phyloP scores from a whole-genome alignment of 2,888 invertebrate genomes.

The Neoascia interrupta region DNA sequence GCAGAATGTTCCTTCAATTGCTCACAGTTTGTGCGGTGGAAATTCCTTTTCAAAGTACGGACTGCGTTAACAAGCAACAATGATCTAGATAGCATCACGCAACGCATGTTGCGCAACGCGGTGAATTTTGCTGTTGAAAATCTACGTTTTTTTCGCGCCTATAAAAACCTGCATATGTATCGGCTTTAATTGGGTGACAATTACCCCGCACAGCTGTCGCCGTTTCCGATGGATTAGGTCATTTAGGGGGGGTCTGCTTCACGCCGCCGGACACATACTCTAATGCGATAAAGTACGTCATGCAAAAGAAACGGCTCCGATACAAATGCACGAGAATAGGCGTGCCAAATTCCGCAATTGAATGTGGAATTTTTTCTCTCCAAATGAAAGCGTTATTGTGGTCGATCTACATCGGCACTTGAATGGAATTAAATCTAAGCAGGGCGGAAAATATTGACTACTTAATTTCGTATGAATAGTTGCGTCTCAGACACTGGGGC shows the following conservation, averaged over 20 bases:
- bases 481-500: no score
- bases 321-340: neutral
- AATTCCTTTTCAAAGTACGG: slow-evolving; percentile 8
- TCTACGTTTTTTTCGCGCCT: neutral
- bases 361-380: no score
- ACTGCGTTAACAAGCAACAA: slow-evolving; percentile 20
- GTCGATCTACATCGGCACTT: no score
- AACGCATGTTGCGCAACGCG: slow-evolving; percentile 39
- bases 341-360: neutral
- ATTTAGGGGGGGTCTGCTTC: neutral
- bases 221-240: slow-evolving; percentile 10
- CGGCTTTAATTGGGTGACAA: slow-evolving; percentile 19
- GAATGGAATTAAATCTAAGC: no score
- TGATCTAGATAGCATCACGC: slow-evolving; percentile 52
- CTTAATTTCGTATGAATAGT: no score
- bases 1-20: slow-evolving; percentile 5
- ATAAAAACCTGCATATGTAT: neutral
- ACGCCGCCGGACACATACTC: neutral
- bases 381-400: no score
- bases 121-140: slow-evolving; percentile 11
- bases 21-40: neutral
- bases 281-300: neutral
- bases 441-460: no score
- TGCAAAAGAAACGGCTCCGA: neutral
- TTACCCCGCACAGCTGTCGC: neutral